Conservation (phyloP, 2,797 vertebrate species). For the Rhinichthys osculus region DNA sequence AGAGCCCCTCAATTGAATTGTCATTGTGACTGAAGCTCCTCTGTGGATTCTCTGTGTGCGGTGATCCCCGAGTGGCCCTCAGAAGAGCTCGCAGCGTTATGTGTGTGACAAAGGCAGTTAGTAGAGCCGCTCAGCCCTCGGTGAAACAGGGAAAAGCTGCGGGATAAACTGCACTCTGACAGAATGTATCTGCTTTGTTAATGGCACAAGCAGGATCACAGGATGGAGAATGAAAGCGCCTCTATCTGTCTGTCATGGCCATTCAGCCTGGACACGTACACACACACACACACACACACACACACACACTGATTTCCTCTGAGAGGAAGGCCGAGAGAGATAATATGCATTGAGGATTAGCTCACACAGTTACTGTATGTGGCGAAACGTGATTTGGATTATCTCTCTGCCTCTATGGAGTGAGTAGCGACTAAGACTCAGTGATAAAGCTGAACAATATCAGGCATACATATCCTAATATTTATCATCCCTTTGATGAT, state of each 20-base stretch:
- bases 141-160: conserved; percentile 23
- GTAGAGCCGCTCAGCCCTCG: conserved; percentile 4
- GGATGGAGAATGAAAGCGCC: conserved; percentile 20
- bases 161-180: conserved; percentile 44
- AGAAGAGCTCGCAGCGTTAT: conserved; percentile 11
- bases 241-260: conserved; percentile 28
- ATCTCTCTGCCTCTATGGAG: neutral
- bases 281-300: neutral
- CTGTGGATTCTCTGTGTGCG: conserved; percentile 17
- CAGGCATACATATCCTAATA: neutral
- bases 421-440: neutral
- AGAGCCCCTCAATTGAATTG: conserved; percentile 17
- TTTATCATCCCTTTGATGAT: neutral
- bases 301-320: conserved; percentile 13
- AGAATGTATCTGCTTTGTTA: conserved; percentile 44
- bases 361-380: neutral
- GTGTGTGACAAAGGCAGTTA: conserved; percentile 44
- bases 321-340: conserved; percentile 5
- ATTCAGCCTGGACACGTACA: conserved; percentile 22
- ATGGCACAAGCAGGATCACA: conserved; percentile 39
- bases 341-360: conserved; percentile 31
- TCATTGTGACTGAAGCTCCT: conserved; percentile 18
- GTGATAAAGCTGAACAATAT: too few species aligned
- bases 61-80: conserved; percentile 7
- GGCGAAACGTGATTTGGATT: neutral